Conservation (phyloP, 2,113 vertebrate species). For the Megaleporinus macrocephalus region DNA sequence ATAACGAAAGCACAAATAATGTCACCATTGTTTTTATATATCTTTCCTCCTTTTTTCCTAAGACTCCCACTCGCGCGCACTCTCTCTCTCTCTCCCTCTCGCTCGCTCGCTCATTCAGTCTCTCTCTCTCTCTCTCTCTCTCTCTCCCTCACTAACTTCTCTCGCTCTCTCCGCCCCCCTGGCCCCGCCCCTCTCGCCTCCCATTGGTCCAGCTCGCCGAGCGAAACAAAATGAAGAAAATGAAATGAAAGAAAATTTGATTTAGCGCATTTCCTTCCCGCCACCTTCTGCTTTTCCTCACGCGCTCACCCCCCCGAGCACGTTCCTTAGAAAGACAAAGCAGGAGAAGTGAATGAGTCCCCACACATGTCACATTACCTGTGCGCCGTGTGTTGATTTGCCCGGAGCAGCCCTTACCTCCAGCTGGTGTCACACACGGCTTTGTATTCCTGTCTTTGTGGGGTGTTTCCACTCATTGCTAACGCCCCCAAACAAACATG, state of each 20-base stretch:
- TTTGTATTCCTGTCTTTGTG: too few species aligned
- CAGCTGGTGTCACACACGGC: too few species aligned
- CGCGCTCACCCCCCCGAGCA: too few species aligned
- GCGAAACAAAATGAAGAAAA: slow-evolving; percentile 60
- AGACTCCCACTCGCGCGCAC: slow-evolving; percentile 56
- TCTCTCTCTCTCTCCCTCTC: slow-evolving; percentile 74
- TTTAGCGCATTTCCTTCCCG: slow-evolving; percentile 5
- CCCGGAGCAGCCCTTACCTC: too few species aligned
- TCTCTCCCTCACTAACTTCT: slow-evolving; percentile 49
- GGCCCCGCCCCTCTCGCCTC: slow-evolving; percentile 54
- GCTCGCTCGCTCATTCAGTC: slow-evolving; percentile 61
- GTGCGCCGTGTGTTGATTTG: neutral
- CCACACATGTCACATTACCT: neutral
- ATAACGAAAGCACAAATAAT: slow-evolving; percentile 4
- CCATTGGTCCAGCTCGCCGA: slow-evolving; percentile 70
- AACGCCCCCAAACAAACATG: too few species aligned
- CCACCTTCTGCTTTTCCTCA: neutral
- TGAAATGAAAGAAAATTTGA: neutral
- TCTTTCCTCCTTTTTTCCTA: slow-evolving; percentile 35
- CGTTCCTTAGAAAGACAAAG: too few species aligned
- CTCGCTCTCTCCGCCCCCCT: slow-evolving; percentile 67
- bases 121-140: slow-evolving; percentile 31
- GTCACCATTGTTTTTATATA: slow-evolving; percentile 6
- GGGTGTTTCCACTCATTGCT: too few species aligned
- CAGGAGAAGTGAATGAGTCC: too few species aligned